Conservation (phyloP, 2,113 vertebrate genomes). For the Callipepla squamata region DNA sequence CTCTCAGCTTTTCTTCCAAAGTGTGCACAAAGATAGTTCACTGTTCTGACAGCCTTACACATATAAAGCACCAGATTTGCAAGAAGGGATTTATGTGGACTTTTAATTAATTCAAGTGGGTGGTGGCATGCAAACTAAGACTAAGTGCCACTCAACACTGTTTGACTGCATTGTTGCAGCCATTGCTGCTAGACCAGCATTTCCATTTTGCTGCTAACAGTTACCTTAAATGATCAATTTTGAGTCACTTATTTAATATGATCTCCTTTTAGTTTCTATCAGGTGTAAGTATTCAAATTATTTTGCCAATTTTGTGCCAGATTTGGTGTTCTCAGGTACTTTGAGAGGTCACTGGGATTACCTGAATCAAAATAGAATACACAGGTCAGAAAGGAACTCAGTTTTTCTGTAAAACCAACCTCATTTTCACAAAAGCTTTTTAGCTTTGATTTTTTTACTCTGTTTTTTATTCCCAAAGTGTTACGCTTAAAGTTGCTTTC, state of each 20-base stretch:
- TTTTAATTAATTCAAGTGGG: not conserved
- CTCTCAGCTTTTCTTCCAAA: not conserved
- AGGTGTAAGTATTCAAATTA: not conserved
- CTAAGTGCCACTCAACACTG: not conserved
- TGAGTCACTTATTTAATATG: not conserved
- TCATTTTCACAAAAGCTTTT: not conserved
- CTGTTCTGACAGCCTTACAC: not conserved
- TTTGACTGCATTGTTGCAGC: not conserved
- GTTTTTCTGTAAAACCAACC: not conserved
- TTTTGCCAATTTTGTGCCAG: not conserved
- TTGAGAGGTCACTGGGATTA: not conserved
- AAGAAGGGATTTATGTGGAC: not conserved
- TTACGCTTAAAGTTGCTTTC: not conserved
- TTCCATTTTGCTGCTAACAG: fast-evolving
- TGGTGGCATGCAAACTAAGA: not conserved
- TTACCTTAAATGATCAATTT: not conserved
- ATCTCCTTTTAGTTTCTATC: not conserved
- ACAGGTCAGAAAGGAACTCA: not conserved
- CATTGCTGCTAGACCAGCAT: fast-evolving
- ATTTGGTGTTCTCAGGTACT: not conserved
- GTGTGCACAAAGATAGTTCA: not conserved
- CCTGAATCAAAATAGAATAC: not conserved
- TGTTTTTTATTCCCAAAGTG: not conserved
- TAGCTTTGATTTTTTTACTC: not conserved
- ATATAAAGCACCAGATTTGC: not conserved